Base-by-base conservation (phyloP, 2,113 vertebrate species). In the Apeltes quadracus region DNA sequence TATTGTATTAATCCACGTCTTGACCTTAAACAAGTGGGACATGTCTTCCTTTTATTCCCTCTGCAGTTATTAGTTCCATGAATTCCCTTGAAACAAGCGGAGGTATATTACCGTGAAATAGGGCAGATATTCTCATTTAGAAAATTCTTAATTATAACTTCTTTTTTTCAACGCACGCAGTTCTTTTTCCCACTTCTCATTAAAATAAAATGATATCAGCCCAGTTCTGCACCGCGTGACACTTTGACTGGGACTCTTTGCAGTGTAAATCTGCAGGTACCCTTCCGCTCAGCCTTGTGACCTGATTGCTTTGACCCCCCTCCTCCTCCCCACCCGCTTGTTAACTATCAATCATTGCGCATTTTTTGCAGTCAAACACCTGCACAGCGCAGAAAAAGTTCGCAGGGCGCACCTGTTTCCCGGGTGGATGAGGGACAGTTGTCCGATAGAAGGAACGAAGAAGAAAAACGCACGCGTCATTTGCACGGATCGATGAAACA, bases 311-410 rank as follows among this genome's bases (percentile, higher is more conserved):
- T 16, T 70, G 74, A 80, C 64, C 67, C 68, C 44, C 12, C 44
- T 10, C 32, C 32, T 6, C 32, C 4, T 6, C 32, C 29, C 29
- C 29, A 5, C 64, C 67, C 67, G 44, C 12, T 71, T 51, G 61
- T 87, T 76, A 73, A 64, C 38, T 29, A 82, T 80, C 78, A 66
- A 85, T 85, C 78, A 82, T 68, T 82, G 75, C 82, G 78, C 76
- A 82, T 81, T 70, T 69, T 55, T 5, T 2, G 5, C 61, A 64
- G 83, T 55, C 64, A 61, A 32, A 50, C 66, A 79, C 77, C 72
- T 69, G 80, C 61, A 63, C 73, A 3, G 32, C 23, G 77, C 76
- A 65, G 70, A n/a, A 77, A 91, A 90, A 90, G 84, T 91, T 90
- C 65, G 57, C 68, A 56, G 46, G 62, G 22, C 62, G 77, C 84